Conservation (phyloP, 2,113 vertebrate species). For the Archilochus colubris region DNA sequence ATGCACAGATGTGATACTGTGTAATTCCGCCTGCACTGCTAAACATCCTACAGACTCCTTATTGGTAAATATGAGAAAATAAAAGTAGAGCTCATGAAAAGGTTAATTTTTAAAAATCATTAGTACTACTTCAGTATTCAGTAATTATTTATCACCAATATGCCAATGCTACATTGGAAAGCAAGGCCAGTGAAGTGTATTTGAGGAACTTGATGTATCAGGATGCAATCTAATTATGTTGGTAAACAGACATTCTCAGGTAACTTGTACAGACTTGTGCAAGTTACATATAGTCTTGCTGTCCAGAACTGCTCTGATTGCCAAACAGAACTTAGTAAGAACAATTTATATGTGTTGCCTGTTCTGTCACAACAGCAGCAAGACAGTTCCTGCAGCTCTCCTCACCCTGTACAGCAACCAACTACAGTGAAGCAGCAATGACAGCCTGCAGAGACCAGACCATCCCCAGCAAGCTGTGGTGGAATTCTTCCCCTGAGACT, state of each 20-base stretch:
- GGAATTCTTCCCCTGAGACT: neutral
- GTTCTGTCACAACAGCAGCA: fast-evolving
- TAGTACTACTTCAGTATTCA: neutral
- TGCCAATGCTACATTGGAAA: neutral
- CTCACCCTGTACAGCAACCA: neutral
- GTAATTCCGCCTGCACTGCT: neutral
- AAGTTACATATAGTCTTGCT: neutral
- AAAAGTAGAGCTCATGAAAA: neutral
- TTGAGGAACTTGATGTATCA: neutral
- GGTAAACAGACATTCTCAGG: neutral
- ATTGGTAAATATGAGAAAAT: neutral
- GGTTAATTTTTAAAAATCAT: neutral
- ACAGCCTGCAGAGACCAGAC: neutral
- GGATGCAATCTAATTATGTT: neutral
- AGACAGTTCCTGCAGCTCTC: neutral
- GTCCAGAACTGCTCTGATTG: neutral
- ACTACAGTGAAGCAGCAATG: neutral
- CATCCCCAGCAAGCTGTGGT: neutral
- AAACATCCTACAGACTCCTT: neutral
- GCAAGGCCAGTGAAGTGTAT: neutral
- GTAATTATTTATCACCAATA: neutral
- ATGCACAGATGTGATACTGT: neutral
- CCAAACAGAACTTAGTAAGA: neutral
- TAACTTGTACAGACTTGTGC: neutral
- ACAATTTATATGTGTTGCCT: neutral